These are phyloP conservation scores for Micrastur ruficollis DNA, from an alignment of 2,797 vertebrate species.

Conservation along the genomic window DNA sequence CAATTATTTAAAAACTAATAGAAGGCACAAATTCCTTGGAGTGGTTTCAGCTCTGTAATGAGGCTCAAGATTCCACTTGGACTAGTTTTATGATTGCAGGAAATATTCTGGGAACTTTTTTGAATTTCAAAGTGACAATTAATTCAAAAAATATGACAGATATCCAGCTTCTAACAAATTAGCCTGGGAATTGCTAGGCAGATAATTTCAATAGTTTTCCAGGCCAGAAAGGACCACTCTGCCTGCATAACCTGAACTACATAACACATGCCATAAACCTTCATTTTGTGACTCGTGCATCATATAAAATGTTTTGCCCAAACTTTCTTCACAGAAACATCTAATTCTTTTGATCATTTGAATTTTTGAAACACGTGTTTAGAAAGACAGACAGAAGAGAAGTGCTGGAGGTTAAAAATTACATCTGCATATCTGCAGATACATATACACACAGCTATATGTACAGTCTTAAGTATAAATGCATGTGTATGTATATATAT, in stretches of 20 bases:
- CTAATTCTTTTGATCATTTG: neutral
- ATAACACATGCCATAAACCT: rapidly evolving
- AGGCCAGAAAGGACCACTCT: neutral
- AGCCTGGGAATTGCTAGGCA: neutral
- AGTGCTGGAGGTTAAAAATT: neutral
- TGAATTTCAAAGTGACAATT: neutral
- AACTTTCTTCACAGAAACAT: neutral
- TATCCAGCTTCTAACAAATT: neutral
- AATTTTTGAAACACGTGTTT: neutral
- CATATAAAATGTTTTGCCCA: neutral
- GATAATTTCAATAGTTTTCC: neutral
- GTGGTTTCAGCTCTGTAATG: neutral
- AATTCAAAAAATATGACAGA: neutral
- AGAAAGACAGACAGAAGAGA: neutral
- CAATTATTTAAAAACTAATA: neutral
- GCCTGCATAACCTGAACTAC: neutral
- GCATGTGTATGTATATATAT: neutral
- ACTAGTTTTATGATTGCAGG: neutral
- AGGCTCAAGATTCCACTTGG: neutral
- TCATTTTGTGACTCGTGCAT: neutral
- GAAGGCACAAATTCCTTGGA: neutral
- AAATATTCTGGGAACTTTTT: neutral
- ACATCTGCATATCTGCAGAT: neutral
- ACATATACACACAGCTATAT: neutral
- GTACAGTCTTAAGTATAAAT: neutral